phyloP scores from a whole-genome alignment of 1,140 invertebrate species.

The Dysdera silvatica region DNA sequence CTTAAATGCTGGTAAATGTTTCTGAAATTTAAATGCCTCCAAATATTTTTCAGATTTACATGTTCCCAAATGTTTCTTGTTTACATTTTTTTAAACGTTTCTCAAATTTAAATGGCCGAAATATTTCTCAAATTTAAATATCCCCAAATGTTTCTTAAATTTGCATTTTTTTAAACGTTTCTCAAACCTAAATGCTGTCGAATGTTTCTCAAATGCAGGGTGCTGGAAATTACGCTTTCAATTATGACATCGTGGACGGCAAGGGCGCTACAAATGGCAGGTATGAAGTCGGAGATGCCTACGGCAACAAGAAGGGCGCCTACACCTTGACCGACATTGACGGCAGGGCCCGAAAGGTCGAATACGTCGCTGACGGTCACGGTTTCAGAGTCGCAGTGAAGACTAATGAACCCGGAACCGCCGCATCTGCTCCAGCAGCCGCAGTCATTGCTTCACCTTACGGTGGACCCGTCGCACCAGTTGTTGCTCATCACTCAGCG shows the following conservation, averaged over 20 bases:
- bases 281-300: conserved; percentile 62
- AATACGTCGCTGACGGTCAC: conserved; percentile 27
- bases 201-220: too few species aligned
- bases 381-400: conserved; percentile 33
- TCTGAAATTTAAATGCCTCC: too few species aligned
- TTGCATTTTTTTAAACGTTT: too few species aligned
- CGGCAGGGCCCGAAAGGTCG: conserved; percentile 24
- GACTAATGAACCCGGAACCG: conserved; percentile 35
- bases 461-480: not conserved
- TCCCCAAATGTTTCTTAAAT: too few species aligned
- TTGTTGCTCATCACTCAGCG: not conserved
- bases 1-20: too few species aligned
- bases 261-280: conserved; percentile 10
- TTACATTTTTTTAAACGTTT: too few species aligned
- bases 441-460: not conserved
- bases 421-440: conserved; percentile 28
- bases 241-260: conserved; percentile 3
- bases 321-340: conserved; percentile 19
- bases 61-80: too few species aligned
- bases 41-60: too few species aligned
- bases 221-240: conserved; percentile 29
- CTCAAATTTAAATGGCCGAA: too few species aligned
- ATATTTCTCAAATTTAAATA: too few species aligned
- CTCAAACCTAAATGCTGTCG: too few species aligned
- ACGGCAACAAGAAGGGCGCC: conserved; percentile 48